Percentiles rank a stretch among this genome's conserved stretches.
These are phyloP conservation scores for Cyanocitta stelleri DNA, from an alignment of 2,113 vertebrate genomes.

Conservation along the genomic window DNA sequence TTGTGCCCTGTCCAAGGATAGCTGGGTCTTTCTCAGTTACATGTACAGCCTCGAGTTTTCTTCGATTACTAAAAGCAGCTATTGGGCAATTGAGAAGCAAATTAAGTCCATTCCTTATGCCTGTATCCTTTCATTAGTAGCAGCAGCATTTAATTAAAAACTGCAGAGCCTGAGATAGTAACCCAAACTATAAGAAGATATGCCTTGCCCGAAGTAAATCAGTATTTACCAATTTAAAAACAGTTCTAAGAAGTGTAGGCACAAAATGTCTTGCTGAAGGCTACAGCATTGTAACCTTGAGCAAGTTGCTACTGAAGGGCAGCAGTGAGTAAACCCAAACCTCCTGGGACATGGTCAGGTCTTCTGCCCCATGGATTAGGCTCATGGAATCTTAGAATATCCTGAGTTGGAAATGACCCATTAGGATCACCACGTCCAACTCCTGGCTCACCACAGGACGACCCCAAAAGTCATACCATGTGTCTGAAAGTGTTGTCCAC, in stretches of 20 bases:
- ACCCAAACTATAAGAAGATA: not conserved
- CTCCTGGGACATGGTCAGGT: not conserved
- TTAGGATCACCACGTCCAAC: not conserved
- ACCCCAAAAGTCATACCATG: not conserved
- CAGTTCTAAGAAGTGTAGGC: not conserved
- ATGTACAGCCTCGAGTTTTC: not conserved
- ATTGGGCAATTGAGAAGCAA: not conserved
- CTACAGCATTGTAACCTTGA: rapidly evolving
- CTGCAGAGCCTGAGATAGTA: not conserved
- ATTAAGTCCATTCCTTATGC: not conserved
- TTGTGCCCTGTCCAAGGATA: not conserved
- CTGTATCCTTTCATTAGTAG: not conserved
- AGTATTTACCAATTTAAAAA: not conserved
- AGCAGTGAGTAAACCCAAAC: not conserved
- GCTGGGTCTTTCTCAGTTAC: not conserved
- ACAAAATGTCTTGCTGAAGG: not conserved
- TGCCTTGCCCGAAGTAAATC: not conserved
- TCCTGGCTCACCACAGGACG: not conserved
- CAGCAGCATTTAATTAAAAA: conserved; percentile 11
- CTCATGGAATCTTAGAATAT: not conserved
- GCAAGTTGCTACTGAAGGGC: not conserved
- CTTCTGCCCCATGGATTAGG: not conserved
- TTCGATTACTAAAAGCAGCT: not conserved
- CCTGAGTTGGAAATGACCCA: not conserved
- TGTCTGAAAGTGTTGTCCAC: not conserved